Evolutionary conservation across 1,140 invertebrate species (phyloP).

Genomic region (Luehdorfia chinensis): DNA sequence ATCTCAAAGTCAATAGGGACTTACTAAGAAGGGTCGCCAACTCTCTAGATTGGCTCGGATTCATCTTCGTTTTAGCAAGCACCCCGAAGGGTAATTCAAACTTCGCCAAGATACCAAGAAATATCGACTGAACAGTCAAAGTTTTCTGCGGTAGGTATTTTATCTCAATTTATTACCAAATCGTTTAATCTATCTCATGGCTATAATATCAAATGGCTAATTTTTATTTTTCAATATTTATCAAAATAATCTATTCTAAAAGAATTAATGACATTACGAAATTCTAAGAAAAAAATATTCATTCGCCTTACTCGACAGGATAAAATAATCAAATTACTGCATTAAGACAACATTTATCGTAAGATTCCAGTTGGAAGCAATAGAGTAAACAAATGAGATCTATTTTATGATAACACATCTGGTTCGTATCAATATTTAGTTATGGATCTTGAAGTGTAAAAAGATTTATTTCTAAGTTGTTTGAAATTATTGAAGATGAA

Average conservation of each 20-base stretch:
- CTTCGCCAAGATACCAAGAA: slow-evolving; percentile 7
- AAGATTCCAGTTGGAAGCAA: not conserved
- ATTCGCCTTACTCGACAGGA: not conserved
- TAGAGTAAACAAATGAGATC: slow-evolving; percentile 1
- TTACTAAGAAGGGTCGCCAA: slow-evolving; percentile 14
- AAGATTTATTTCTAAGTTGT: no score
- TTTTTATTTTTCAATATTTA: no score
- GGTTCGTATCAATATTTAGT: not conserved
- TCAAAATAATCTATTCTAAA: no score
- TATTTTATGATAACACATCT: slow-evolving; percentile 2
- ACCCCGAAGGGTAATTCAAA: slow-evolving; percentile 16
- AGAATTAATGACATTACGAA: no score
- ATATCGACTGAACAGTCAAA: slow-evolving; percentile 11
- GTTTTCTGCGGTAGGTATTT: slow-evolving; percentile 3
- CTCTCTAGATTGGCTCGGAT: slow-evolving; percentile 4
- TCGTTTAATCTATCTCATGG: no score
- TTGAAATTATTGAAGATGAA: no score
- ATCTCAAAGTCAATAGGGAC: slow-evolving; percentile 21
- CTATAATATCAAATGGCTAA: no score
- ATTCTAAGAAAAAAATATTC: no score
- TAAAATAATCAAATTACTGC: slow-evolving; percentile 6
- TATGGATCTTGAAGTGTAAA: no score
- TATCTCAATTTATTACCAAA: no score
- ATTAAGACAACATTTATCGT: not conserved
- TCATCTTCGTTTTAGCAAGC: slow-evolving; percentile 12